These are phyloP conservation scores for Coendou prehensilis DNA, from an alignment of 2,797 vertebrate species.

Conservation along the genomic window DNA sequence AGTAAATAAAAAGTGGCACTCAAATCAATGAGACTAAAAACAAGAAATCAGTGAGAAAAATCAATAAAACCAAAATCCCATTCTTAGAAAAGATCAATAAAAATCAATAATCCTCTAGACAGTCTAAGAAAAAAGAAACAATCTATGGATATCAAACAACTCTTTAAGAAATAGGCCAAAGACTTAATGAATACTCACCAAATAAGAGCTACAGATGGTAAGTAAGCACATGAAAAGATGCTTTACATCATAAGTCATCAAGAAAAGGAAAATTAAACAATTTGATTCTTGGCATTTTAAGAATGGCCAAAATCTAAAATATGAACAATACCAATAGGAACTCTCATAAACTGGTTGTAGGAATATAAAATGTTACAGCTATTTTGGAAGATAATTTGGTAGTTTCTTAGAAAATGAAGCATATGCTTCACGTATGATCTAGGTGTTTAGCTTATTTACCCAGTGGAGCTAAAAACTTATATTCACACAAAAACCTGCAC, in stretches of 20 bases:
- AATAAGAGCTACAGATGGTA: background rate
- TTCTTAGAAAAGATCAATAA: background rate
- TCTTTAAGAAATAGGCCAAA: background rate
- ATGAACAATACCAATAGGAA: background rate
- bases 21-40: background rate
- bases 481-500: background rate
- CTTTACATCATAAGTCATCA: background rate
- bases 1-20: background rate
- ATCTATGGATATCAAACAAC: background rate
- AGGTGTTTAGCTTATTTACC: background rate
- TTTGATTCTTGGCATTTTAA: background rate
- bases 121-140: background rate
- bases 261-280: background rate
- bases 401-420: background rate
- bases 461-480: background rate
- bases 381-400: background rate
- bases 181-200: background rate
- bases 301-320: background rate
- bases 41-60: background rate
- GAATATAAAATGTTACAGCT: background rate
- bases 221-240: background rate
- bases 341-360: background rate
- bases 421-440: background rate
- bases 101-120: background rate
- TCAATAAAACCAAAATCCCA: background rate